Conservation (phyloP, 2,888 invertebrate genomes). For the Argyra leucocephala region DNA sequence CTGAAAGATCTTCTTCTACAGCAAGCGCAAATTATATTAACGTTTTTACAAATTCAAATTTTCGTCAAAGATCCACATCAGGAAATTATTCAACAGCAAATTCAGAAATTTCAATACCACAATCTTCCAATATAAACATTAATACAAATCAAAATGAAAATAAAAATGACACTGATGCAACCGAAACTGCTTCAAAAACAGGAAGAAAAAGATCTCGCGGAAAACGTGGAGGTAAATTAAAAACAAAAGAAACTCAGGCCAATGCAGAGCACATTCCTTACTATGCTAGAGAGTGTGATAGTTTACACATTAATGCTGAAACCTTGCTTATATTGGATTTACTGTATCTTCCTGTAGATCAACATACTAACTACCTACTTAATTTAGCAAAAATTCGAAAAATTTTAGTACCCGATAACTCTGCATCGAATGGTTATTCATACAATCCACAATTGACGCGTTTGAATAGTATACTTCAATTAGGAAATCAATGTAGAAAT, state of each 20-base stretch:
- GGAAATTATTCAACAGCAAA: not conserved
- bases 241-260: not conserved
- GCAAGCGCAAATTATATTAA: not conserved
- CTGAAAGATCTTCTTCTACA: not conserved
- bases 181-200: not conserved
- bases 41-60: not conserved
- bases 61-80: not conserved
- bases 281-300: constrained; percentile 7
- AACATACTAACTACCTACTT: constrained; percentile 14
- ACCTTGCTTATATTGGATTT: constrained; percentile 16
- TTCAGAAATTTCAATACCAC: too few relatives aligned
- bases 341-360: constrained; percentile 9
- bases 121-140: not conserved
- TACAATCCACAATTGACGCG: constrained; percentile 15
- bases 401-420: constrained; percentile 13
- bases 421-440: not conserved
- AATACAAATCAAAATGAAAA: not conserved
- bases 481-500: not conserved
- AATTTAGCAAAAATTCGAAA: constrained; percentile 11
- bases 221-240: not conserved
- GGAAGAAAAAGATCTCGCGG: not conserved
- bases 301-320: constrained; percentile 15
- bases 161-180: not conserved
- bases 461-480: not conserved
- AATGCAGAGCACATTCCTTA: constrained; percentile 7